Percentiles rank a stretch among this genome's conserved stretches.
phyloP scores from a whole-genome alignment of 2,888 invertebrate species.

The Apamea anceps region DNA sequence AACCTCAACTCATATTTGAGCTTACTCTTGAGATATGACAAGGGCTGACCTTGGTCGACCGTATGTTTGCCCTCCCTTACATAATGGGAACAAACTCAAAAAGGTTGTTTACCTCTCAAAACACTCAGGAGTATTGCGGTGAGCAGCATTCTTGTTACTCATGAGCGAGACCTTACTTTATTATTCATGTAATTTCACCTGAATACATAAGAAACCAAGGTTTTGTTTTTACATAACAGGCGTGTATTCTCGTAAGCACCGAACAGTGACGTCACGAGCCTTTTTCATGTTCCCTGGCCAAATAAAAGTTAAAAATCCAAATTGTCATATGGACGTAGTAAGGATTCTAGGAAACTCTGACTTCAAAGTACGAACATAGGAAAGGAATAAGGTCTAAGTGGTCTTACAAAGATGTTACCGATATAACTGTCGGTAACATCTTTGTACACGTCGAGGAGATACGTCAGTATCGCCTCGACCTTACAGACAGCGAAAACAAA shows the following conservation, averaged over 20 bases:
- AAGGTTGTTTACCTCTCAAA: constrained; percentile 63
- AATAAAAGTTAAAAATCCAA: constrained; percentile 6
- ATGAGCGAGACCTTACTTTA: constrained; percentile 55
- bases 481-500: neutral
- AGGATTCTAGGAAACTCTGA: neutral
- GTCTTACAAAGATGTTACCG: neutral
- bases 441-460: too few species aligned
- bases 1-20: constrained; percentile 57
- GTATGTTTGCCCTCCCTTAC: constrained; percentile 61
- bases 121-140: constrained; percentile 60
- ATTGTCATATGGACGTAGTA: neutral
- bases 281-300: constrained; percentile 12
- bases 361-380: neutral
- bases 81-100: constrained; percentile 65
- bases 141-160: constrained; percentile 57
- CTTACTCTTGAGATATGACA: constrained; percentile 68
- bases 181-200: constrained; percentile 60
- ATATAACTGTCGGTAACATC: too few species aligned
- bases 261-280: constrained; percentile 15
- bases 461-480: too few species aligned
- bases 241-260: constrained; percentile 29
- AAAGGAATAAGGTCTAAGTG: neutral
- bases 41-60: constrained; percentile 67
- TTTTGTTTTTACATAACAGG: constrained; percentile 43
- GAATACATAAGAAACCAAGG: constrained; percentile 51